Conservation (phyloP, 2,888 invertebrate genomes). For the Anoplius nigerrimus region DNA sequence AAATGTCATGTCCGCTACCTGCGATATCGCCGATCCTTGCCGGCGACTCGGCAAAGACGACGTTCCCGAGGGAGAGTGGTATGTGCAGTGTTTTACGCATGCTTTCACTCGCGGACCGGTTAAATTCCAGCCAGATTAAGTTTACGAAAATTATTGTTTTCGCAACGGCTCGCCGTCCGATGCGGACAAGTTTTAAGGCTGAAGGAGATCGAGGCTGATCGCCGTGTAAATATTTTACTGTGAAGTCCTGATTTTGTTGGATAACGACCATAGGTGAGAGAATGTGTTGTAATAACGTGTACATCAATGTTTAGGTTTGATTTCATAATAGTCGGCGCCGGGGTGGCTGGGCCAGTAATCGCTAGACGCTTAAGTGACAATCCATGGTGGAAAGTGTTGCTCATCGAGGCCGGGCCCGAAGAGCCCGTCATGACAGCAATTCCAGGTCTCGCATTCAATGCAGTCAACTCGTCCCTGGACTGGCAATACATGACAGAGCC, state of each 20-base stretch:
- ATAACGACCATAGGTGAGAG: too few relatives aligned
- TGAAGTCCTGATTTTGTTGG: too few relatives aligned
- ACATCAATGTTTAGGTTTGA: constrained; percentile 67
- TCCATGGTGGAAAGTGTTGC: constrained; percentile 72
- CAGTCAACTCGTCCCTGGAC: constrained; percentile 73
- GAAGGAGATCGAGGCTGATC: too few relatives aligned
- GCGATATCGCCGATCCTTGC: constrained; percentile 70
- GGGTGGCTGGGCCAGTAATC: constrained; percentile 76
- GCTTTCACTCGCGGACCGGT: too few relatives aligned
- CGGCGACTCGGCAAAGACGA: constrained; percentile 64
- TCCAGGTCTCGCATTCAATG: constrained; percentile 72
- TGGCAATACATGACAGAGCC: constrained; percentile 77
- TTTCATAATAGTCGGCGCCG: constrained; percentile 75
- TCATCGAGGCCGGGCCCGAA: constrained; percentile 75
- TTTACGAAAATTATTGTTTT: too few relatives aligned
- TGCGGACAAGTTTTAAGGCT: too few relatives aligned
- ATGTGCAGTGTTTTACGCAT: constrained; percentile 12
- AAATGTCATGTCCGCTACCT: constrained; percentile 62
- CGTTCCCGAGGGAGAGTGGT: constrained; percentile 64
- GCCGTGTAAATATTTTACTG: too few relatives aligned
- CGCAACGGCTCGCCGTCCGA: too few relatives aligned
- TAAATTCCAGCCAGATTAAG: too few relatives aligned
- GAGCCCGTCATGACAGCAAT: constrained; percentile 74
- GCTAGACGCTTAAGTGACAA: constrained; percentile 76
- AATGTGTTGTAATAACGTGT: background rate